A percentile compares a stretch with the other conserved stretches of the same genome.
Conservation (phyloP, 1,140 invertebrate genomes). For the Octopus bimaculoides region DNA sequence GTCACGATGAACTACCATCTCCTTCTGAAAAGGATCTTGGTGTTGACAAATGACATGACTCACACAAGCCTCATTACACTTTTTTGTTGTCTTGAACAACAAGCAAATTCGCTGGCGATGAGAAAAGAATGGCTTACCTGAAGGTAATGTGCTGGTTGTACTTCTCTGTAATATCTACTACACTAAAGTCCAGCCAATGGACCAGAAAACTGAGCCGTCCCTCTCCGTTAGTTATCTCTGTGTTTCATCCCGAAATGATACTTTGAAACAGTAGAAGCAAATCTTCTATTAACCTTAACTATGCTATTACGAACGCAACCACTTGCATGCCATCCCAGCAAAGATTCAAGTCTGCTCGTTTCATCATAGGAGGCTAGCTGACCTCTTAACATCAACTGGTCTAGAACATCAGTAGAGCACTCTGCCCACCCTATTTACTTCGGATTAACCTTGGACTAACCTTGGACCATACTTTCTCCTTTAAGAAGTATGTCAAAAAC, state of each 20-base stretch:
- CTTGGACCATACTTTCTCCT: background rate
- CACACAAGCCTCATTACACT: background rate
- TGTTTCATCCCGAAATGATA: background rate
- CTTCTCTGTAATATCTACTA: background rate
- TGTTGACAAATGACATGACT: background rate
- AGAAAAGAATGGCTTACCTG: background rate
- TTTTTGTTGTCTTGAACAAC: background rate
- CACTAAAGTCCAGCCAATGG: background rate
- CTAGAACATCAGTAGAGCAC: background rate
- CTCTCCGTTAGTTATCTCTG: background rate
- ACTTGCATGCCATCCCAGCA: background rate
- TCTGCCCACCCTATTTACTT: background rate
- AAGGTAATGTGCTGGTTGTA: background rate
- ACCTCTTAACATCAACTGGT: background rate
- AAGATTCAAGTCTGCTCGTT: background rate
- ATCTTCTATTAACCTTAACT: background rate
- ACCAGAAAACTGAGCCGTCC: background rate
- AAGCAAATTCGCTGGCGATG: background rate
- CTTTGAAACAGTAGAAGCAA: background rate
- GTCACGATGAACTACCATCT: background rate
- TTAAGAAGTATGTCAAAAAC: background rate
- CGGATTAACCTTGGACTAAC: background rate
- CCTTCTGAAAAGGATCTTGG: background rate
- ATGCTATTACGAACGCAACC: background rate
- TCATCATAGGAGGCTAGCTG: background rate